A percentile compares a stretch with the other conserved stretches of the same genome.
Evolutionary conservation across 2,888 invertebrate genomes (phyloP).

Genomic region (Xestia ashworthii): DNA sequence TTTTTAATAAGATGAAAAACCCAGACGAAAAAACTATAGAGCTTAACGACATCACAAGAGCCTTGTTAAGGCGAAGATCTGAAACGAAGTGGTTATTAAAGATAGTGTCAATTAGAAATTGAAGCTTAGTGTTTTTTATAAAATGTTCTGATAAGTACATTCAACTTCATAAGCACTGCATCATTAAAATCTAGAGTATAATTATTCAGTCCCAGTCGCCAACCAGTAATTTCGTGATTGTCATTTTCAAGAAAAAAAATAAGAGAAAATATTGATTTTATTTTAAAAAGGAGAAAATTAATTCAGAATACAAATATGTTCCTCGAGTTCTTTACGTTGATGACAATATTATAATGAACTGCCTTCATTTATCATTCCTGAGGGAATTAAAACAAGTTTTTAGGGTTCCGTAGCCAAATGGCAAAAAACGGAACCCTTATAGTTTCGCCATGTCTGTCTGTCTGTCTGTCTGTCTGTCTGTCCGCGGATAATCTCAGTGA

Average conservation of each 20-base stretch:
- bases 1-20: not conserved
- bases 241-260: not conserved
- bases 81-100: not conserved
- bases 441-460: no score
- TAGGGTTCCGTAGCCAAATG: no score
- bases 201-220: not conserved
- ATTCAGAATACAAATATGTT: conserved; percentile 34
- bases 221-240: not conserved
- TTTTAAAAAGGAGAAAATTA: not conserved
- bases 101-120: no score
- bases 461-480: no score
- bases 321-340: conserved; percentile 44
- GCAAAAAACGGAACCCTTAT: no score
- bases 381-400: conserved; percentile 7
- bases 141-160: not conserved
- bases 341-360: conserved; percentile 51
- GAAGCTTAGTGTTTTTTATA: not conserved
- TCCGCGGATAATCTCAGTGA: no score
- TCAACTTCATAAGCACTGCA: not conserved
- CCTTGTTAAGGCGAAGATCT: not conserved
- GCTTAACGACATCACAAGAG: not conserved
- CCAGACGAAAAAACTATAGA: not conserved
- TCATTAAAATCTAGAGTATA: not conserved
- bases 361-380: conserved; percentile 43
- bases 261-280: not conserved